Base-by-base conservation (phyloP, 2,888 invertebrate genomes). In the Rhagophthalmus giganteus region DNA sequence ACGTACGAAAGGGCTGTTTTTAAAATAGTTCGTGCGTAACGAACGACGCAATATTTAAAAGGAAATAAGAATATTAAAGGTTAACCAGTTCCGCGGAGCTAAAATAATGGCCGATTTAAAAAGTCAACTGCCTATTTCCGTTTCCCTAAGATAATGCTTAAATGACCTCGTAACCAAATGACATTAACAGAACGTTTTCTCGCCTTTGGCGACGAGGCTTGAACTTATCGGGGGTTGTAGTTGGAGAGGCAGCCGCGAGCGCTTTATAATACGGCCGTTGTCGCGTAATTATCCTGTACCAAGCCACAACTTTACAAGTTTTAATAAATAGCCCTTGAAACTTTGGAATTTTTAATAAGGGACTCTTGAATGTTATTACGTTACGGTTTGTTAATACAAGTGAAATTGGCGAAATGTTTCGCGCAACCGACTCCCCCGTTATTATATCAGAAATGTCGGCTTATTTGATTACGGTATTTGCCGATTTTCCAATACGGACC, bases 91-190 rank as follows among this genome's bases (percentile, higher is more conserved):
- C 42, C 24, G 47, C 33, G 38, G 42, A 46, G 53, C 32, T 48
- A 55, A 58, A 58, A 58, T 60, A 57, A 60, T 54, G 42, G 55
- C 33, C 65, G 64, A 64, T 69, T 68, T 67, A 60, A 68, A 67
- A 68, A 68, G 69, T 68, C 69, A 68, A 69, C 68, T 68, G 68
- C 68, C 68, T 67, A 66, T 68, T 68, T 66, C 65, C 68, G 46
- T 60, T 64, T 61, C 64, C 58, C 44, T 55, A 59, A 61, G 63
- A 63, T 63, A 63, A 67, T 64, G 67, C 63, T 64, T 59, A 62
- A 68, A 66, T 65, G 65, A 65, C 62, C 64, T 54, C 66, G 66
- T 61, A 66, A 65, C 66, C 60, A 61, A 67, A 67, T 63, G 69
- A 68, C 69, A 67, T 68, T 67, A 68, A 66, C 68, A 63, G 68